phyloP scores from a whole-genome alignment of 92 coral and sea anemone species.

The Porites lobata region DNA sequence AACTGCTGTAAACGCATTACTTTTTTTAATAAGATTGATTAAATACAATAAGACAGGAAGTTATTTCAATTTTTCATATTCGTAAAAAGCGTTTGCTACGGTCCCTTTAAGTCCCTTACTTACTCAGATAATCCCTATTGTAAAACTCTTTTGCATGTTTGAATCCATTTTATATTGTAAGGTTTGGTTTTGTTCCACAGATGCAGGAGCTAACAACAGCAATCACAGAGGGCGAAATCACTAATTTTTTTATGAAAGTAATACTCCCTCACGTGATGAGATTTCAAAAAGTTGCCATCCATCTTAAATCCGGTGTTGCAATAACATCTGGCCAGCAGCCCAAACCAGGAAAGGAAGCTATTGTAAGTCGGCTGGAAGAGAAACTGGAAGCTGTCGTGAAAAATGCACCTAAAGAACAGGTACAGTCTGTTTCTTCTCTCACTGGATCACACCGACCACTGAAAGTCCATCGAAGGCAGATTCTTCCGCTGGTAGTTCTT shows the following conservation, averaged over 20 bases:
- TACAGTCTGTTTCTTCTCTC: background rate
- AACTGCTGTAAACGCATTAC: no score
- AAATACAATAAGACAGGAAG: no score
- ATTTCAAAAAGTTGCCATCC: background rate
- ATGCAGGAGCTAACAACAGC: slow-evolving; percentile 41
- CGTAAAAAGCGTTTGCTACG: no score
- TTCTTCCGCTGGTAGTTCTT: no score
- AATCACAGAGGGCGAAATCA: slow-evolving; percentile 9
- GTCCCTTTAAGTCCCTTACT: no score
- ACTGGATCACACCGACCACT: background rate
- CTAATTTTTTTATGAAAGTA: background rate
- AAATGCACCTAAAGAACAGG: background rate
- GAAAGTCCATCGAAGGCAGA: background rate
- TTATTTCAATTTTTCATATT: no score
- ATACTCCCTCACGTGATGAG: background rate
- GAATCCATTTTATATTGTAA: background rate
- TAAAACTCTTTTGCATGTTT: no score
- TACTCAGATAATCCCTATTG: no score
- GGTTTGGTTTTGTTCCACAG: slow-evolving; percentile 1
- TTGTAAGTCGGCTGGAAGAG: background rate
- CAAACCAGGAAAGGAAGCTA: background rate
- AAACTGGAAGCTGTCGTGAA: background rate
- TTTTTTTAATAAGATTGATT: no score
- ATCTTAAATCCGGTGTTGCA: background rate
- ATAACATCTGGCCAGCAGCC: background rate